phyloP scores from a whole-genome alignment of 1,140 invertebrate species.

The Caligus rogercresseyi region DNA sequence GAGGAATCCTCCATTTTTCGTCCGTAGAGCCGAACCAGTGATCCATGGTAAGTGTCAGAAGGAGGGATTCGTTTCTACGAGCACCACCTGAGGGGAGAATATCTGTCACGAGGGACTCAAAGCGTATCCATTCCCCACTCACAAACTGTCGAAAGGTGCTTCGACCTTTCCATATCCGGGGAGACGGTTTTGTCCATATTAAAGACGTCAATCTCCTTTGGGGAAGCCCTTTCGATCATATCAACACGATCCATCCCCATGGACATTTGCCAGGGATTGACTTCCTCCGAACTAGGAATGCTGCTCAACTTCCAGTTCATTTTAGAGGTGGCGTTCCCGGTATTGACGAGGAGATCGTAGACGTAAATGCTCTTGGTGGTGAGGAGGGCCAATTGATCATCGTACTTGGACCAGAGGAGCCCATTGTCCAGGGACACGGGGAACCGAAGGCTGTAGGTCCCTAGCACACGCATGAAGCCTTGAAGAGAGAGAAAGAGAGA shows the following conservation, averaged over 20 bases:
- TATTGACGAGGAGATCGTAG: not conserved
- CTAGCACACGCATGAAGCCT: not conserved
- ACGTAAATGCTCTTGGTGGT: not conserved
- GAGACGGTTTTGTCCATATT: not conserved
- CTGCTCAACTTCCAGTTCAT: not conserved
- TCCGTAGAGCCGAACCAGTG: not conserved
- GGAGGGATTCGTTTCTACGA: not conserved
- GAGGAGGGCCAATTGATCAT: not conserved
- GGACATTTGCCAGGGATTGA: not conserved
- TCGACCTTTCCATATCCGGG: not conserved
- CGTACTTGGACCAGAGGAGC: not conserved
- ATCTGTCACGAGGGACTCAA: not conserved
- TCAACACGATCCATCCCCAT: not conserved
- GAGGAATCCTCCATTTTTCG: not conserved
- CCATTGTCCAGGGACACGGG: not conserved
- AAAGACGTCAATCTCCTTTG: not conserved
- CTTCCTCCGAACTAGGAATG: not conserved
- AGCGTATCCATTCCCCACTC: not conserved
- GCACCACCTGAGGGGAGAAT: not conserved
- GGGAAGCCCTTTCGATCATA: not conserved
- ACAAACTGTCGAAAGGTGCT: slow-evolving; percentile 1
- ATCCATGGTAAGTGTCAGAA: not conserved
- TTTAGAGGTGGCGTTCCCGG: not conserved
- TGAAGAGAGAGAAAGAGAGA: not conserved
- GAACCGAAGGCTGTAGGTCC: not conserved